These are phyloP conservation scores for Cryptocheilus praepositus DNA, from an alignment of 2,888 invertebrate species.

Conservation along the genomic window DNA sequence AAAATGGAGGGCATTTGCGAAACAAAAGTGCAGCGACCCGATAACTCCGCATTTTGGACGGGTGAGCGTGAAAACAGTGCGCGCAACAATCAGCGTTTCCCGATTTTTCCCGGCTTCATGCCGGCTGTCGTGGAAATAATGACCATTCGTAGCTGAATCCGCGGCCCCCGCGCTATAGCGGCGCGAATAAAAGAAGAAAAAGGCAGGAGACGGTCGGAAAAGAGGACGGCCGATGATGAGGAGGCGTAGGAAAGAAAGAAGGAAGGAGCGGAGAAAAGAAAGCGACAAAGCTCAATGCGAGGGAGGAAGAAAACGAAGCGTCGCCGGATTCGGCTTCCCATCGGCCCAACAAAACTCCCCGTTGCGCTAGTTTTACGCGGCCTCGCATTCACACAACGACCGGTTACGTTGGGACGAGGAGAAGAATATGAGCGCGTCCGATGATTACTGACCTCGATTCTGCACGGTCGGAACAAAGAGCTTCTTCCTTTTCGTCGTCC, in stretches of 20 bases:
- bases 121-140: constrained; percentile 20
- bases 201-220: no score
- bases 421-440: constrained; percentile 30
- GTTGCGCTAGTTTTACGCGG: constrained; percentile 14
- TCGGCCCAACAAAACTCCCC: constrained; percentile 16
- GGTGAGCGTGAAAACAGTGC: no score
- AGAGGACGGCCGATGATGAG: no score
- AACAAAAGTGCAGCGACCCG: no score
- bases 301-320: constrained; percentile 16
- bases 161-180: no score
- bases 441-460: constrained; percentile 59
- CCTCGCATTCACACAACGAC: no score
- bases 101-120: constrained; percentile 21
- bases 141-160: constrained; percentile 10
- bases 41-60: no score
- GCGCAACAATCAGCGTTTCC: constrained; percentile 7
- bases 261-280: no score
- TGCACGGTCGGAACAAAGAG: constrained; percentile 43
- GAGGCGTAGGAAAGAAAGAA: no score
- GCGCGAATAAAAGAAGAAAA: no score
- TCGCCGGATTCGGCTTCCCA: constrained; percentile 10
- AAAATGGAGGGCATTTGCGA: no score
- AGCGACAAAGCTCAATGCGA: background rate
- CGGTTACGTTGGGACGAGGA: constrained; percentile 6
- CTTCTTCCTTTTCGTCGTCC: constrained; percentile 31